phyloP scores from a whole-genome alignment of 2,888 invertebrate genomes.

The Eudemis profundana region DNA sequence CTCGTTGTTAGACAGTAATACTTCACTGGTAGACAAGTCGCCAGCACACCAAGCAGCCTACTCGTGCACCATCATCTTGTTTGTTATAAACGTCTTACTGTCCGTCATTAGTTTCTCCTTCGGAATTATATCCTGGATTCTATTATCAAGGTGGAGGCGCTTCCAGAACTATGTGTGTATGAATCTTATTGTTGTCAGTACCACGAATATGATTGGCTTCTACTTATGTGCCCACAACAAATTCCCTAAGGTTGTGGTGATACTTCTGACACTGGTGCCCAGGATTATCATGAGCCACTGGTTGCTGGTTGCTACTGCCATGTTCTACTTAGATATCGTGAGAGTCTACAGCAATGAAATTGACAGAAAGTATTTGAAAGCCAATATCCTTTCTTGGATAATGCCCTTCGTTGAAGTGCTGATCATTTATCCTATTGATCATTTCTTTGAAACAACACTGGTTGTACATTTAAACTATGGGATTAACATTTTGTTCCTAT shows the following conservation, averaged over 20 bases:
- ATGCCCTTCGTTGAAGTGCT: background rate
- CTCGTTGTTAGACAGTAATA: background rate
- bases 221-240: background rate
- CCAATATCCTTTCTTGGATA: background rate
- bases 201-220: background rate
- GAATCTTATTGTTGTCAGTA: background rate
- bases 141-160: background rate
- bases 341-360: background rate
- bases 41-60: background rate
- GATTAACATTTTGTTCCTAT: background rate
- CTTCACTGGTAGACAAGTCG: background rate
- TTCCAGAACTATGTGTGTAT: background rate
- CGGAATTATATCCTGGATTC: background rate
- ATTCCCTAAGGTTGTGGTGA: background rate
- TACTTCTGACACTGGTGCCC: background rate
- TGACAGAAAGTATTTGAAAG: background rate
- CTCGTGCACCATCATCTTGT: background rate
- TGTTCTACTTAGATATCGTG: background rate
- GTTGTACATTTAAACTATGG: background rate
- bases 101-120: background rate
- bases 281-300: background rate
- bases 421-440: background rate
- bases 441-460: background rate
- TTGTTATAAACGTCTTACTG: background rate
- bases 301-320: conserved; percentile 3